Percentiles rank a stretch among this genome's conserved stretches.
Evolutionary conservation across 2,888 invertebrate species (phyloP).

Genomic region (Hyppa rectilinea): DNA sequence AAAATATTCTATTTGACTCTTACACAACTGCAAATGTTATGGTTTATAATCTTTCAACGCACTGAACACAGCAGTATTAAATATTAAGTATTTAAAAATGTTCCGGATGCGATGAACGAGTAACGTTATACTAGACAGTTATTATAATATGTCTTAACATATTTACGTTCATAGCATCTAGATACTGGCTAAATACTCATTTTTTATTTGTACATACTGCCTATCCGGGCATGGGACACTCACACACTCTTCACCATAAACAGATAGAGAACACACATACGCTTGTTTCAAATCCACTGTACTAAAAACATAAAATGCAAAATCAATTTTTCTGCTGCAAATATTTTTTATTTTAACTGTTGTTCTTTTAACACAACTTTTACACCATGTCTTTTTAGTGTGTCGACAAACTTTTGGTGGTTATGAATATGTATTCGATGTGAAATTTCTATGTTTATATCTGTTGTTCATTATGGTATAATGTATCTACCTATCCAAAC

Average conservation of each 20-base stretch:
- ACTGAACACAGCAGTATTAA: neutral
- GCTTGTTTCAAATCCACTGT: conserved; percentile 30
- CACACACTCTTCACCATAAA: neutral
- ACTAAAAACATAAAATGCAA: conserved; percentile 34
- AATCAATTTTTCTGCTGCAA: conserved; percentile 16
- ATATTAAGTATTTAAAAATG: neutral
- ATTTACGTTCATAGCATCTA: neutral
- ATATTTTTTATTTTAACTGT: conserved; percentile 12
- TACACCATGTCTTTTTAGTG: conserved; percentile 26
- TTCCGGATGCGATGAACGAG: too few relatives aligned
- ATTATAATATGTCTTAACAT: neutral
- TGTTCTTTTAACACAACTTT: neutral
- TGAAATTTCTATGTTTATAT: too few relatives aligned
- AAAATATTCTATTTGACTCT: too few relatives aligned
- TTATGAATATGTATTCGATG: neutral
- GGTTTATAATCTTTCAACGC: neutral
- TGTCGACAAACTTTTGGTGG: neutral
- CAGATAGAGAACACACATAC: neutral
- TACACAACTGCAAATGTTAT: neutral
- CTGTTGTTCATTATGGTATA: too few relatives aligned
- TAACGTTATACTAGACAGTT: neutral
- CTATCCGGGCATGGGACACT: neutral
- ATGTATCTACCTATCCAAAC: neutral
- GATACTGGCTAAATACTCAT: neutral
- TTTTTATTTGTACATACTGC: neutral